Base-by-base conservation (phyloP, 2,113 vertebrate species). In the Cololabis saira region DNA sequence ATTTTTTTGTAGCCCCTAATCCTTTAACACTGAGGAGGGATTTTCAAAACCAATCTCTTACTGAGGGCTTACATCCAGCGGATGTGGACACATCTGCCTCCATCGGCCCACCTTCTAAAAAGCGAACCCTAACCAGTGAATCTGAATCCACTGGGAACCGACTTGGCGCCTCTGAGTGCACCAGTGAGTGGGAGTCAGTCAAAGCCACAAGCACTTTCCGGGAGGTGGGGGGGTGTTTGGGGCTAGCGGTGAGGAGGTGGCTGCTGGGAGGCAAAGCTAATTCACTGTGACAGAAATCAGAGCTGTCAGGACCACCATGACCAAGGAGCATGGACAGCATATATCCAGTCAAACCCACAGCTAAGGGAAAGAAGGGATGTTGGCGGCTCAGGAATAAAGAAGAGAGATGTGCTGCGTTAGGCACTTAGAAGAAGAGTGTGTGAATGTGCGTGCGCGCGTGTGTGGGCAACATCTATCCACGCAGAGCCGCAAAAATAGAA, bases 271-370 rank as follows among this genome's bases (percentile, higher is more conserved):
- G 84, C 72, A 81, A 83, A 86, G 80, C 84, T 90, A 90, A 94
- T 91, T 88, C 69, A 80, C 83, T 90, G 87, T 92, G 91, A 92
- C 91, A 91, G 90, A 80, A 91, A 86, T 85, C 85, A 82, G 83
- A 84, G 90, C 83, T 87, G 84, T 90, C 87, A 89, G 82, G 84
- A 74, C 76, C 79, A 88, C 87, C 84, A 82, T 90, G 90, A 92
- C 92, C 86, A 85, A 89, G 71, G 85, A 76, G 80, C 86, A 74
- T 43, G 65, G 84, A 84, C 91, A 86, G 83, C 68, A 67, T 71
- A 72, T 78, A 90, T 81, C 75, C 70, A 82, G 80, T 78, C 71
- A 82, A 82, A 83, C 71, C 80, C 65, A 78, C 58, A 71, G 80
- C 52, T 17, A 59, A 64, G 21, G 66, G 71, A 68, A 63, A 51